A percentile compares a stretch with the other conserved stretches of the same genome.
These are phyloP conservation scores for Toxotes chatareus DNA, from an alignment of 2,113 vertebrate species.

Conservation along the genomic window DNA sequence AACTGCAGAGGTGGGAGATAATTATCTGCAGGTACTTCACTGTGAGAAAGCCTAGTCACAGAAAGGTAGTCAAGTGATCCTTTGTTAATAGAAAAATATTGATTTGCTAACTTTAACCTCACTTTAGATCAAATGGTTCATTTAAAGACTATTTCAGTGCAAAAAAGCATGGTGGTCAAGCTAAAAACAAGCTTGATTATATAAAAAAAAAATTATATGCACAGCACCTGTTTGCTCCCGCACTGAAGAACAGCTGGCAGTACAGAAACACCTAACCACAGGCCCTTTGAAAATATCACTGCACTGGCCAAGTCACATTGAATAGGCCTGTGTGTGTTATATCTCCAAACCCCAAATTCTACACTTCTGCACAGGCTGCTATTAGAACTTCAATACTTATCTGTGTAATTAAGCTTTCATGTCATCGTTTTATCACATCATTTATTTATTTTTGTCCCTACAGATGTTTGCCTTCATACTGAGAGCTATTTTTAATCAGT, in stretches of 20 bases:
- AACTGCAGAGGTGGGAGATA: neutral
- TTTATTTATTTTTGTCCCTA: slow-evolving; percentile 74
- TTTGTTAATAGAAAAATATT: neutral
- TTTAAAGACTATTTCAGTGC: neutral
- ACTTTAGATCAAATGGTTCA: neutral
- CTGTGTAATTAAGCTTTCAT: slow-evolving; percentile 80
- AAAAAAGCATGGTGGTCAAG: neutral
- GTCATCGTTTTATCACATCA: slow-evolving; percentile 61
- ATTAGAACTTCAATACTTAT: slow-evolving; percentile 69
- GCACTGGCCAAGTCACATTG: slow-evolving; percentile 31
- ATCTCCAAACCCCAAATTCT: slow-evolving; percentile 21
- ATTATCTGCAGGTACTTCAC: neutral
- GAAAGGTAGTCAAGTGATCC: neutral
- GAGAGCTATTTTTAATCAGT: slow-evolving; percentile 71
- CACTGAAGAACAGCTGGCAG: slow-evolving; percentile 69
- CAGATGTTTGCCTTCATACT: slow-evolving; percentile 73
- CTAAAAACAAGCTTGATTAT: slow-evolving; percentile 17
- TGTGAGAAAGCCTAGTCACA: neutral
- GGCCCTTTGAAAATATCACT: slow-evolving; percentile 52
- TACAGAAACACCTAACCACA: slow-evolving; percentile 40
- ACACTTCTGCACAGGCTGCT: slow-evolving; percentile 45
- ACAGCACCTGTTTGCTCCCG: slow-evolving; percentile 66
- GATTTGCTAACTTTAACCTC: neutral
- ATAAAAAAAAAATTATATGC: neutral
- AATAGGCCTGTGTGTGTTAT: slow-evolving; percentile 24